phyloP scores from a whole-genome alignment of 2,113 vertebrate genomes.

The Lates calcarifer region DNA sequence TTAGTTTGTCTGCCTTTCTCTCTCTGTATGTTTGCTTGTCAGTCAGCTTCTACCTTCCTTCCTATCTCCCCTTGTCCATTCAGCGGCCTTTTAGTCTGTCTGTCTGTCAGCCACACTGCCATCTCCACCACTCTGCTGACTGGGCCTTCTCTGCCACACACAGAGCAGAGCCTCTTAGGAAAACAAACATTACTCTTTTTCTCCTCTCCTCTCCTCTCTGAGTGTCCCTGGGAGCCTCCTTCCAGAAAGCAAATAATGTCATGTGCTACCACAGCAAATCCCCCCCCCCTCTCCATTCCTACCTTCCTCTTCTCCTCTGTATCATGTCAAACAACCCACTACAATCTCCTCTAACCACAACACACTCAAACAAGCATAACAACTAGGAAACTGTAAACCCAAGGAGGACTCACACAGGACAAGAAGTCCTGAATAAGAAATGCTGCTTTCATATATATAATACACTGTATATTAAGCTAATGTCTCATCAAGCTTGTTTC shows the following conservation, averaged over 20 bases:
- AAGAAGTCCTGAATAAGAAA: not conserved
- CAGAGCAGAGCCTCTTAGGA: slow-evolving; percentile 53
- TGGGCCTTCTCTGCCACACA: slow-evolving; percentile 50
- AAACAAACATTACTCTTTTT: slow-evolving; percentile 70
- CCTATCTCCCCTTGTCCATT: slow-evolving; percentile 37
- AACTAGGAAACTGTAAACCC: slow-evolving; percentile 6
- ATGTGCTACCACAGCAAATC: slow-evolving; percentile 52
- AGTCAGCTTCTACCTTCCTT: slow-evolving; percentile 50
- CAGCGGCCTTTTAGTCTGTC: slow-evolving; percentile 11
- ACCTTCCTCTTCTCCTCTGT: slow-evolving; percentile 1
- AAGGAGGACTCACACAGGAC: not conserved
- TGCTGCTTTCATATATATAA: not conserved
- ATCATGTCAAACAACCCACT: slow-evolving; percentile 26
- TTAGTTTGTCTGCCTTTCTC: slow-evolving; percentile 52
- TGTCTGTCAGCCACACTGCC: slow-evolving; percentile 9
- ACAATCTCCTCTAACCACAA: slow-evolving; percentile 2
- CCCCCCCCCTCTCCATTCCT: slow-evolving; percentile 9
- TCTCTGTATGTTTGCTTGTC: slow-evolving; percentile 60
- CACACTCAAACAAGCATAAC: not conserved
- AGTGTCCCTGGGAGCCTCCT: slow-evolving; percentile 64
- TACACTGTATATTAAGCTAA: not conserved
- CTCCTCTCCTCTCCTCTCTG: slow-evolving; percentile 41
- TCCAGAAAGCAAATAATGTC: slow-evolving; percentile 72
- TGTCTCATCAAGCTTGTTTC: not conserved
- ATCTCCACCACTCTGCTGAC: slow-evolving; percentile 18